Percentiles rank a stretch among this genome's conserved stretches.
Conservation (phyloP, 1,140 invertebrate species). For the Lordiphosa collinella region DNA sequence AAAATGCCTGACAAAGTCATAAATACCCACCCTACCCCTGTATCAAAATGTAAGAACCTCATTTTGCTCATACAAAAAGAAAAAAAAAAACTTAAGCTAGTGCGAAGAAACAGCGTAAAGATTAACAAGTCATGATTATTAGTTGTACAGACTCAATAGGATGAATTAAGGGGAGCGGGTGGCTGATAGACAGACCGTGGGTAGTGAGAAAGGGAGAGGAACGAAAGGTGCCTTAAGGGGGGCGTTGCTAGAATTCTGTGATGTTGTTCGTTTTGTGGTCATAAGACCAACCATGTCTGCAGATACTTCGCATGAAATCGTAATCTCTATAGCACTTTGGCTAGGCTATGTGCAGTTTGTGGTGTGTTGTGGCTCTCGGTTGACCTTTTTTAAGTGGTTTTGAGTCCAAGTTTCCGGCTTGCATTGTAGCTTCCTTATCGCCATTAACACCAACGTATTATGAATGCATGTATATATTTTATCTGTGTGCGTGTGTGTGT, state of each 20-base stretch:
- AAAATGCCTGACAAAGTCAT: background rate
- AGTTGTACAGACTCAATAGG: constrained; percentile 37
- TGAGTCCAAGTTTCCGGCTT: constrained; percentile 41
- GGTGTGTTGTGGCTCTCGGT: constrained; percentile 5
- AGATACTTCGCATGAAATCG: background rate
- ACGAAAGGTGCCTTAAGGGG: background rate
- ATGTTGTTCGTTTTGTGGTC: background rate
- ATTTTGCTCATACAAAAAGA: background rate
- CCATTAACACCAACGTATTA: constrained; percentile 9
- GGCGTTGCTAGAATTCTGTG: constrained; percentile 2
- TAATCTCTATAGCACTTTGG: too few species aligned
- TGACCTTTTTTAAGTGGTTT: constrained; percentile 45
- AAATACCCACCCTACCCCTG: background rate
- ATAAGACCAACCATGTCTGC: constrained; percentile 3
- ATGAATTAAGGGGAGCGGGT: background rate
- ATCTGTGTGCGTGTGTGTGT: constrained; percentile 22
- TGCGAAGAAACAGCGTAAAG: constrained; percentile 56
- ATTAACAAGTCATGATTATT: constrained; percentile 78
- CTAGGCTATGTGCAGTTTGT: background rate
- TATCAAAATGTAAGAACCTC: background rate
- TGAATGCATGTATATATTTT: constrained; percentile 5
- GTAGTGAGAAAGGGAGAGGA: background rate
- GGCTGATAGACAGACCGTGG: constrained; percentile 7
- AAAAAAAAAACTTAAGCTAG: constrained; percentile 17
- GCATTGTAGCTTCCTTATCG: background rate